Base-by-base conservation (phyloP, 2,113 vertebrate genomes). In the Solea solea region DNA sequence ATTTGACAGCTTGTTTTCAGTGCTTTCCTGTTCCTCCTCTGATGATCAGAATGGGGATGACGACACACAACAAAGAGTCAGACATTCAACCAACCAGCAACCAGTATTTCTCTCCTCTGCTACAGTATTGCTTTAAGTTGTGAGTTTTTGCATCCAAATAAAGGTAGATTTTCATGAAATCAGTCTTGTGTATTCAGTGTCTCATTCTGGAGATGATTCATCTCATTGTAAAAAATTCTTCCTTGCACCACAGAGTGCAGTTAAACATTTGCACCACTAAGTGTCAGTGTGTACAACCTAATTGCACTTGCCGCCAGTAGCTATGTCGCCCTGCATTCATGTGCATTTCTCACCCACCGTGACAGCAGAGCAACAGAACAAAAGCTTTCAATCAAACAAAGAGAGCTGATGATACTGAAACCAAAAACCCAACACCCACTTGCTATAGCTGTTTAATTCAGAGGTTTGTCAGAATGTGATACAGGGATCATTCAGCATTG, bases 121-220 rank as follows among this genome's bases (percentile, higher is more conserved):
- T 88, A 87, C 79, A 88, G 89, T 90, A 88, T 83, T 34, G 90
- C 90, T 91, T 92, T 93, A 78, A 89, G 85, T 92, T 91, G 89
- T 90, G 87, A 82, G 85, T 86, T 91, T 93, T 92, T 92, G 90
- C 90, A 92, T 92, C 90, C 81, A 89, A 93, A 93, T 93, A 92
- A 93, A 92, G 81, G 82, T 90, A 86, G 88, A 92, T 89, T 93
- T 93, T 86, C 90, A 90, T 92, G 84, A 92, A 70, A 16, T 60
- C 40, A 83, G 41, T 59, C 21, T 21, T 21, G 21, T 21, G 21
- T 21, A 21, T 21, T 21, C 21, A 21, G 21, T 21, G 21, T 21
- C 21, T 21, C 21, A 21, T 21, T 21, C n/a, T 42, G 25, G 8
- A 42, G 45, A 51, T 2, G 44, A 7, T n/a, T 11, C 1, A 28